Conservation (phyloP, 2,888 invertebrate species). For the Hemaris fuciformis region DNA sequence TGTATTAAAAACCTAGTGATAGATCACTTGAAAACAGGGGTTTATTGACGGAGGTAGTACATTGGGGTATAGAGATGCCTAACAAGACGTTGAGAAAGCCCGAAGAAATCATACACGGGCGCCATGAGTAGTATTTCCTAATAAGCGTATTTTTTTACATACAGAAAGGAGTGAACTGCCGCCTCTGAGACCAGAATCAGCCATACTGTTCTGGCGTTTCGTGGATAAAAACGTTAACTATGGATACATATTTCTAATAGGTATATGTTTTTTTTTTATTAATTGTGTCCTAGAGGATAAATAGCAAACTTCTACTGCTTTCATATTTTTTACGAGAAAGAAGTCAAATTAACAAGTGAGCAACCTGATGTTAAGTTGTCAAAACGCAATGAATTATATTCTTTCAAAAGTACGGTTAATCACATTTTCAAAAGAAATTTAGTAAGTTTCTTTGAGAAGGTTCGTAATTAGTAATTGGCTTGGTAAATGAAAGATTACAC, state of each 20-base stretch:
- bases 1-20: background rate
- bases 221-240: constrained; percentile 61
- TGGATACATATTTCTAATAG: constrained; percentile 54
- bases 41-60: too few species aligned
- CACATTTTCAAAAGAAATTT: background rate
- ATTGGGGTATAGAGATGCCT: too few species aligned
- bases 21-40: too few species aligned
- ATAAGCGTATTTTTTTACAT: constrained; percentile 25
- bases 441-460: too few species aligned
- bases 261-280: constrained; percentile 26
- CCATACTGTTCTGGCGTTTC: constrained; percentile 59
- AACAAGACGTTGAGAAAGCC: background rate
- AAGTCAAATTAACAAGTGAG: too few species aligned
- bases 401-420: background rate
- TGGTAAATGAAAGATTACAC: too few species aligned
- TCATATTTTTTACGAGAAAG: background rate
- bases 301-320: background rate
- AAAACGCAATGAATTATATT: background rate
- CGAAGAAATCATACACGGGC: background rate
- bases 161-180: constrained; percentile 55
- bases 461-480: too few species aligned
- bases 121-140: too few species aligned
- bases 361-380: background rate
- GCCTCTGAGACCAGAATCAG: constrained; percentile 50
- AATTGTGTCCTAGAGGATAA: too few species aligned